Conservation (phyloP, 2,888 invertebrate species). For the Drosophila borborema region DNA sequence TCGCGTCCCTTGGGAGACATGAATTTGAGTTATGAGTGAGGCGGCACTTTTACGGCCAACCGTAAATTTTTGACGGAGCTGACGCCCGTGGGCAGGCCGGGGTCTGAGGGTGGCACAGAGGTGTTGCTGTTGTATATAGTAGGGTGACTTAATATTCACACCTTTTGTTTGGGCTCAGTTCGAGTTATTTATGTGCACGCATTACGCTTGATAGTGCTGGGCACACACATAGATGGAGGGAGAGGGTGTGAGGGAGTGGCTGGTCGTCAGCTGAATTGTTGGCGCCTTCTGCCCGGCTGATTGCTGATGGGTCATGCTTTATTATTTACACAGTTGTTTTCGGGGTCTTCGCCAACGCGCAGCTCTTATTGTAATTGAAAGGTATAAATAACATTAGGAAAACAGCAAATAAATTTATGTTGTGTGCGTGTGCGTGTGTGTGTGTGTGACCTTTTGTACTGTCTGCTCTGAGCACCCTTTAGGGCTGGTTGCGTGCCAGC, state of each 20-base stretch:
- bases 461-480: conserved; percentile 32
- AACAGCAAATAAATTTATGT: conserved; percentile 78
- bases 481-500: conserved; percentile 43
- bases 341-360: conserved; percentile 12
- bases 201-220: conserved; percentile 70
- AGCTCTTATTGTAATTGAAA: conserved; percentile 75
- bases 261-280: conserved; percentile 29
- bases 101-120: neutral
- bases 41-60: conserved; percentile 71
- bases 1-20: conserved; percentile 71
- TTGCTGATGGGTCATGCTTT: conserved; percentile 80
- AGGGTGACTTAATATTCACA: conserved; percentile 74
- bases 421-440: conserved; percentile 31
- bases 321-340: conserved; percentile 69
- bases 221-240: conserved; percentile 8
- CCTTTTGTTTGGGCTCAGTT: conserved; percentile 61
- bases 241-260: neutral
- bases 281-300: conserved; percentile 60
- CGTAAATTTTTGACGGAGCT: conserved; percentile 69
- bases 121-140: conserved; percentile 9
- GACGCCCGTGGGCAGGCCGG: neutral
- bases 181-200: conserved; percentile 77
- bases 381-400: conserved; percentile 81
- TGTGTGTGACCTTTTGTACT: conserved; percentile 16
- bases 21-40: conserved; percentile 78